Conservation (phyloP, 2,888 invertebrate species). For the Mallateleia sp. region DNA sequence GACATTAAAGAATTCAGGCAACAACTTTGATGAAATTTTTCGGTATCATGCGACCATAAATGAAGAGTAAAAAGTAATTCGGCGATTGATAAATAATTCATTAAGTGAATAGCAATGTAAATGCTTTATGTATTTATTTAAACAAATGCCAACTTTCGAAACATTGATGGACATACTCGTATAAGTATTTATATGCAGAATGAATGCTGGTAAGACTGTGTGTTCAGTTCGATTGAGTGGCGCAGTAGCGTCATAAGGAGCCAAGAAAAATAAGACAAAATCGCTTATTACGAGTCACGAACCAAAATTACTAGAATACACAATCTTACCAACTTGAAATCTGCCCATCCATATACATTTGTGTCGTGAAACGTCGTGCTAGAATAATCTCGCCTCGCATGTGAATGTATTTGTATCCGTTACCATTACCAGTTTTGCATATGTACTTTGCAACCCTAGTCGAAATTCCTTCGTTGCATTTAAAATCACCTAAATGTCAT, state of each 20-base stretch:
- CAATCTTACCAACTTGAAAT: slow-evolving; percentile 61
- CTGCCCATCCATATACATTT: slow-evolving; percentile 64
- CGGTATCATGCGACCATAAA: neutral
- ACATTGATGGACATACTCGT: slow-evolving; percentile 74
- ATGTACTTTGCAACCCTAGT: slow-evolving; percentile 37
- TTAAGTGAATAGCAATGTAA: slow-evolving; percentile 21
- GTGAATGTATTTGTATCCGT: slow-evolving; percentile 51
- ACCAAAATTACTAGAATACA: neutral
- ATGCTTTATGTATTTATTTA: slow-evolving; percentile 76
- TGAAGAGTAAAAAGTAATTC: neutral
- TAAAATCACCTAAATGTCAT: slow-evolving; percentile 46
- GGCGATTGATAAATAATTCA: neutral
- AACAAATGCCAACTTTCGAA: slow-evolving; percentile 76
- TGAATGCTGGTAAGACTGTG: slow-evolving; percentile 48
- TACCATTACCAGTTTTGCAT: slow-evolving; percentile 59
- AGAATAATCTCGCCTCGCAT: slow-evolving; percentile 59
- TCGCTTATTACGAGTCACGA: neutral
- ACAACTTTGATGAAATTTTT: neutral
- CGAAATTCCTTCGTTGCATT: slow-evolving; percentile 74
- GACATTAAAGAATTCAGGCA: neutral
- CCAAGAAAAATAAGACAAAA: slow-evolving; percentile 11
- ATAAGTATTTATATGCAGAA: slow-evolving; percentile 60
- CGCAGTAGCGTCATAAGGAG: slow-evolving; percentile 3
- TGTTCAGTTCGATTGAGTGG: no score
- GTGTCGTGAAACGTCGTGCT: slow-evolving; percentile 51